Conservation (phyloP, 2,797 vertebrate species). For the Limnodromus scolopaceus region DNA sequence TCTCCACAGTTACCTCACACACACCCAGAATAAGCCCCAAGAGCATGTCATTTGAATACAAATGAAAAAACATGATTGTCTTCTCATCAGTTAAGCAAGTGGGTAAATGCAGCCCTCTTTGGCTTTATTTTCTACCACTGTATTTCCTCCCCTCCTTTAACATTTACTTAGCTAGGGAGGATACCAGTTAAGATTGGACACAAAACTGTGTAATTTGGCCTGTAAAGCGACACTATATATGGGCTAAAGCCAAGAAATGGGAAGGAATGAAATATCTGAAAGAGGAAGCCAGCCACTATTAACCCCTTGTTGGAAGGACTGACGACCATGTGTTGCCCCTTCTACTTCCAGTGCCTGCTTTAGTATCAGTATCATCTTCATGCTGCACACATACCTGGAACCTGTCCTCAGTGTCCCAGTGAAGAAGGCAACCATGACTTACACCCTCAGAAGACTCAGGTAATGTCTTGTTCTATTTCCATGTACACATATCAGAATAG, state of each 20-base stretch:
- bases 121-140: background rate
- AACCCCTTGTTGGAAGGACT: background rate
- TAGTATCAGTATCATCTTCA: too few relatives aligned
- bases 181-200: background rate
- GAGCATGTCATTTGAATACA: background rate
- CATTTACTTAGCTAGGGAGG: background rate
- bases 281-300: background rate
- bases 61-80: background rate
- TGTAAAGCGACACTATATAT: background rate
- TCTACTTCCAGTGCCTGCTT: background rate
- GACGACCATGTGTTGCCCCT: fast-evolving
- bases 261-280: background rate
- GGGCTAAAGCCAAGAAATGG: background rate
- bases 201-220: background rate
- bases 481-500: fast-evolving
- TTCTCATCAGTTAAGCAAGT: background rate
- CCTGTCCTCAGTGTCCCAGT: background rate
- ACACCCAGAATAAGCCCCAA: background rate
- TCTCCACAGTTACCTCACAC: background rate
- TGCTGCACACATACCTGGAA: background rate
- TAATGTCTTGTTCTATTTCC: background rate
- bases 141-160: background rate
- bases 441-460: background rate
- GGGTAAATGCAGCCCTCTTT: background rate
- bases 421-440: background rate